Conservation (phyloP, 2,113 vertebrate species). For the Pelecanus crispus region DNA sequence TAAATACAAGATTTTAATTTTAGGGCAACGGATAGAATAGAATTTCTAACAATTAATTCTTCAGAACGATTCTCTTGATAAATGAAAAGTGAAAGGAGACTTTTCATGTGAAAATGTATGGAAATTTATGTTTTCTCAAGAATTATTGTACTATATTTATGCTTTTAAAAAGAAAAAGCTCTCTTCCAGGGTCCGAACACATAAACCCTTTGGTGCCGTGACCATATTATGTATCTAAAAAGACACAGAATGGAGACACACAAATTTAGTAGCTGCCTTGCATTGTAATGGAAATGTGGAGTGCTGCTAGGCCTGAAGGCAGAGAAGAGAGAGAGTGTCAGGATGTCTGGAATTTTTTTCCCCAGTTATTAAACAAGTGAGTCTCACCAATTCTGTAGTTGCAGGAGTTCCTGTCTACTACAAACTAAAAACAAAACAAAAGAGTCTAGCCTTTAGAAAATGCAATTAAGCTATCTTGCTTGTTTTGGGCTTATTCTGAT, state of each 20-base stretch:
- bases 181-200: background rate
- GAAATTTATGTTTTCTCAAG: background rate
- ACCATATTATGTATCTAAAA: background rate
- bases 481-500: background rate
- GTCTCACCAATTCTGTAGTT: background rate
- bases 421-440: background rate
- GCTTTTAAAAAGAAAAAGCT: background rate
- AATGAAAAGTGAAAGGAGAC: background rate
- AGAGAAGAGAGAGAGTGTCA: background rate
- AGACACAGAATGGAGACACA: background rate
- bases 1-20: slow-evolving; percentile 1
- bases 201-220: background rate
- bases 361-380: background rate
- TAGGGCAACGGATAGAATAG: background rate
- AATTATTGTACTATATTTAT: background rate
- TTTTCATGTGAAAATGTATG: background rate
- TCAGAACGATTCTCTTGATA: background rate
- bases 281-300: background rate
- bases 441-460: background rate
- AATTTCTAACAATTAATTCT: background rate
- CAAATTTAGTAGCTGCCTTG: background rate
- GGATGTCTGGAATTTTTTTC: background rate
- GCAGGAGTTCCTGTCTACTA: background rate
- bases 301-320: background rate
- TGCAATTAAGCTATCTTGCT: background rate